Evolutionary conservation across 2,797 vertebrate genomes (phyloP), one percentile per base, ranked within the genome.

Genomic region (Gadopsis bispinosus): DNA sequence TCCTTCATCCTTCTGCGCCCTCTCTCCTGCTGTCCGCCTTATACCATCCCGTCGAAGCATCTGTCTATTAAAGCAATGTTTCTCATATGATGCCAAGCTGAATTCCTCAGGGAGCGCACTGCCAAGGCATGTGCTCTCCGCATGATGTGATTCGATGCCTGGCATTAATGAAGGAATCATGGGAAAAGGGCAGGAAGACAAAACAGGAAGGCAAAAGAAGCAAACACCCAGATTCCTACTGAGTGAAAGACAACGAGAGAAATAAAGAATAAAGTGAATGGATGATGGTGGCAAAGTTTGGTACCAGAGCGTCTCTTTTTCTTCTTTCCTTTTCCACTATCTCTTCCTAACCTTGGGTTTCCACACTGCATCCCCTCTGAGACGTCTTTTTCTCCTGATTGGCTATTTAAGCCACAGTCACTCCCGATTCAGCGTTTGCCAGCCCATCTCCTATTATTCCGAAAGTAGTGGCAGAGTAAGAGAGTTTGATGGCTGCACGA

Each of bases 61-160:
- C 84, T 86, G 83, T 87, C 83, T 84, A 77, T 89, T 83, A 83
- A 86, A 79, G 63, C 56, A 62, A 54, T 79, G 73, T 75, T 83
- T 88, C 77, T 88, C 77, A 78, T 75, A 71, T 41, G 67, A 85
- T 81, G 84, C 87, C 85, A 88, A 80, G 69, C 65, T 74, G 66
- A 87, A 91, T 92, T 93, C 91, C 86, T 84, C 69, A 74, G 50
- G 66, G 50, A 85, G 67, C 61, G 5, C 60, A 17, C 72, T 81
- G 83, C 88, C 86, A 90, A 90, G 83, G 48, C 88, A 82, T 89
- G 87, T 87, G 86, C 80, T 88, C 77, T 60, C 82, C 73, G 37
- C 85, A 87, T 87, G 87, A 90, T 87, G 78, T 16, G 84, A 87
- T 88, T 37, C 54, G 37, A 80, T 63, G 75, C 80, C 77, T 80